Evolutionary conservation across 1,140 invertebrate species (phyloP).

Genomic region (Cryptotermes secundus): DNA sequence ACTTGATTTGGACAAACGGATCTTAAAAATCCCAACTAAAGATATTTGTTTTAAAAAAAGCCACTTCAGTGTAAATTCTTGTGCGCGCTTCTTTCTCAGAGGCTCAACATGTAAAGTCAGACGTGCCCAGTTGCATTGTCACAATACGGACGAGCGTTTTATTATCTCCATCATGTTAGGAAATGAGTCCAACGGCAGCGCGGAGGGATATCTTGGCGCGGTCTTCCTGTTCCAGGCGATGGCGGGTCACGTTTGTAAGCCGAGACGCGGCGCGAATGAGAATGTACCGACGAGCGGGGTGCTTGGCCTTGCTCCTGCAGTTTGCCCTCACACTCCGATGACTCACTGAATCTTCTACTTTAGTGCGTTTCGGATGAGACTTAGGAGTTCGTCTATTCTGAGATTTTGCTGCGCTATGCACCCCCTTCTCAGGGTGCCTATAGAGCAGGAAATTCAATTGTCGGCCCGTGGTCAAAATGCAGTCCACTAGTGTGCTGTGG

Average conservation of each 20-base stretch:
- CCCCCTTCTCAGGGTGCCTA: neutral
- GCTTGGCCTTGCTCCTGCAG: neutral
- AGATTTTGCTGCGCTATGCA: neutral
- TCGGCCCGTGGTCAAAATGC: neutral
- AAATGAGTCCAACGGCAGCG: neutral
- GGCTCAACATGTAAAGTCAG: neutral
- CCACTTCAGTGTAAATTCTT: neutral
- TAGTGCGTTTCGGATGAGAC: too few relatives aligned
- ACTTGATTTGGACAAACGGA: neutral
- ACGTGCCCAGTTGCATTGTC: neutral
- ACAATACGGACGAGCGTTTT: neutral
- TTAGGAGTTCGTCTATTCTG: neutral
- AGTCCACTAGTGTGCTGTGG: neutral
- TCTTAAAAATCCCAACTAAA: neutral
- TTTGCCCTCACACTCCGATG: neutral
- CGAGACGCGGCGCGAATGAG: neutral
- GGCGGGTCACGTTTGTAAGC: neutral
- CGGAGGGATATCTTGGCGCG: neutral
- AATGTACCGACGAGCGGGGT: neutral
- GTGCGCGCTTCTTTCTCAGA: neutral
- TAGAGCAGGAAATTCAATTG: neutral
- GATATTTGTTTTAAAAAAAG: neutral
- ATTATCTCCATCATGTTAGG: conserved; percentile 3
- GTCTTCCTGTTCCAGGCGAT: neutral
- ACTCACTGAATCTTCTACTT: too few relatives aligned